Evolutionary conservation across 2,888 invertebrate species (phyloP), one percentile per base, ranked within the genome.

Genomic region (Acanthosepion pharaonis): DNA sequence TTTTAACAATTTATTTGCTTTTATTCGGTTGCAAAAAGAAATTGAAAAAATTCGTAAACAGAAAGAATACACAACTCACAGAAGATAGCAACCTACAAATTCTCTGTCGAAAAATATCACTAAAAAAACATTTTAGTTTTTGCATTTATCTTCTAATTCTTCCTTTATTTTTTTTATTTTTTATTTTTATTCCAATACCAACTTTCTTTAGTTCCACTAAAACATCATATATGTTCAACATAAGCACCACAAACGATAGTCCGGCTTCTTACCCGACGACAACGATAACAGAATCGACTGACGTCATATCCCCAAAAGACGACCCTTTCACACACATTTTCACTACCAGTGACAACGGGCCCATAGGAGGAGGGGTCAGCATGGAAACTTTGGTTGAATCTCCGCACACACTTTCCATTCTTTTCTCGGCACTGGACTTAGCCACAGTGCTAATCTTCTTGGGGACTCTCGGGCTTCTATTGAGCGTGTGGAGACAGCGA

Each of bases 401-500:
- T 93, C 53, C 92, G 9, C 92, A 49, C 28, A 93, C 53, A 8
- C 51, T 51, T 5, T 93, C 92, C 53, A 28, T 49, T 23, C 0
- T n/a, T 25, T 53, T 49, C 49, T 51, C 92, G n/a, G n/a, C 51
- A 2, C 51, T 53, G 28, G 92, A 93, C 53, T 42, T 51, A 28
- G 42, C 92, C 92, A 93, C 92, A 9, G 51, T 93, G n/a, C 49
- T 93, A 0, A 93, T 93, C 5, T 93, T 93, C n/a, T 25, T 93
- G 15, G 92, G 92, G 20, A 93, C 92, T 2, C 92, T 93, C 0
- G 94, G 33, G 42, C 94, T 94, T n/a, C 48, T 64, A 23, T 15
- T 94, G 25, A 55, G 55, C 59, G 94, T 94, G 94, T 94, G 55
- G 94, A 28, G 55, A 59, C 64, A 94, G 94, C 78, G 92, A 15